Conservation (phyloP, 2,888 invertebrate genomes). For the Caenorhabditis virilis region DNA sequence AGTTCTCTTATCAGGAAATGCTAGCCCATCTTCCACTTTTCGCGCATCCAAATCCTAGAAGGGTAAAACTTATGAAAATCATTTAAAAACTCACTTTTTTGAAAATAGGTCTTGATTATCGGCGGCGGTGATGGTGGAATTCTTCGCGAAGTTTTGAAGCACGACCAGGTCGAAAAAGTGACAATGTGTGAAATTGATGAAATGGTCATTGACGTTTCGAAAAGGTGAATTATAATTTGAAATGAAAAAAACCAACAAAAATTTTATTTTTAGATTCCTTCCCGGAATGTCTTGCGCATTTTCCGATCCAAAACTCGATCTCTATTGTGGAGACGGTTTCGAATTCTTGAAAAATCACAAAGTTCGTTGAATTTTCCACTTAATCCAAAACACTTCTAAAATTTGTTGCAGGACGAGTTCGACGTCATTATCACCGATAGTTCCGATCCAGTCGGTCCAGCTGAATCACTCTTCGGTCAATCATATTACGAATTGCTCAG, state of each 20-base stretch:
- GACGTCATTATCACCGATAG: constrained; percentile 98
- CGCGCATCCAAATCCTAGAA: constrained; percentile 86
- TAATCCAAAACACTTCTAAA: background rate
- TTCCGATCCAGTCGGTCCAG: constrained; percentile 91
- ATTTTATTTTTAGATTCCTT: constrained; percentile 73
- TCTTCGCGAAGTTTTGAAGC: constrained; percentile 88
- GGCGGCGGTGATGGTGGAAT: constrained; percentile 99
- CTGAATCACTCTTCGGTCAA: constrained; percentile 78
- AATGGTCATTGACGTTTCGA: constrained; percentile 86
- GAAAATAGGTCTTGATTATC: constrained; percentile 80
- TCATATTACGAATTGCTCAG: constrained; percentile 85
- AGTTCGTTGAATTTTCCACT: constrained; percentile 8
- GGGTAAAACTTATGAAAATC: constrained; percentile 74
- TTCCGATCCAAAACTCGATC: constrained; percentile 80
- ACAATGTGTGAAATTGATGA: constrained; percentile 93
- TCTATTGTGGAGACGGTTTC: constrained; percentile 90
- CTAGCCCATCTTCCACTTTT: constrained; percentile 90
- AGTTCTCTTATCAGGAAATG: constrained; percentile 98
- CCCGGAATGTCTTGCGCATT: constrained; percentile 90
- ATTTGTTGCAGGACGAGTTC: constrained; percentile 74
- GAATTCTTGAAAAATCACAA: constrained; percentile 85
- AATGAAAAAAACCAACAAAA: background rate
- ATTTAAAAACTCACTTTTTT: background rate
- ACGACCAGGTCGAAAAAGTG: constrained; percentile 84
- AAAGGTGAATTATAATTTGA: no score